These are phyloP conservation scores for Oxycera nigricornis DNA, from an alignment of 2,888 invertebrate species.

Conservation along the genomic window DNA sequence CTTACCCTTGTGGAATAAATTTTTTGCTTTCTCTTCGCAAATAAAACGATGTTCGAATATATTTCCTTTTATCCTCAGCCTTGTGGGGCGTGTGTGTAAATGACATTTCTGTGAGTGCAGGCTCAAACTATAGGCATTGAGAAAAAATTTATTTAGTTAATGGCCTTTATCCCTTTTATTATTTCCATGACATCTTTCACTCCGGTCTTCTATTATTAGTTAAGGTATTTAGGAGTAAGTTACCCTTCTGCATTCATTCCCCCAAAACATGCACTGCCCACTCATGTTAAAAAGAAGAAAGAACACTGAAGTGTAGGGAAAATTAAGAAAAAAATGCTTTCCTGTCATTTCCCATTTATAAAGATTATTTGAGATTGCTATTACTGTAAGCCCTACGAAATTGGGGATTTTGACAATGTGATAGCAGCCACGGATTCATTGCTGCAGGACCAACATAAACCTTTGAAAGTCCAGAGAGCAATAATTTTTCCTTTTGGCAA, in stretches of 20 bases:
- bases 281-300: background rate
- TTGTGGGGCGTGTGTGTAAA: conserved; percentile 38
- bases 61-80: conserved; percentile 27
- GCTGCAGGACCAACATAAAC: conserved; percentile 8
- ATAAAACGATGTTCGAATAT: conserved; percentile 10
- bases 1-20: conserved; percentile 13
- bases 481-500: conserved; percentile 35
- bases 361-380: conserved; percentile 39
- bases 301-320: conserved; percentile 30
- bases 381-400: conserved; percentile 36
- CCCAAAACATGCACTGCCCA: conserved; percentile 30
- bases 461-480: background rate
- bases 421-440: conserved; percentile 27
- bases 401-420: conserved; percentile 38
- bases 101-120: conserved; percentile 33
- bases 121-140: background rate
- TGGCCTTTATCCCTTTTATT: conserved; percentile 16
- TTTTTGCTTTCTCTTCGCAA: background rate
- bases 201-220: conserved; percentile 28
- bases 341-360: conserved; percentile 36
- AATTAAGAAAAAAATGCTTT: conserved; percentile 41
- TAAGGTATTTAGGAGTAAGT: conserved; percentile 28
- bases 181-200: conserved; percentile 13
- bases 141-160: conserved; percentile 18
- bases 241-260: conserved; percentile 32